Base-by-base conservation (phyloP, 2,113 vertebrate species). In the Crotalus helleri region DNA sequence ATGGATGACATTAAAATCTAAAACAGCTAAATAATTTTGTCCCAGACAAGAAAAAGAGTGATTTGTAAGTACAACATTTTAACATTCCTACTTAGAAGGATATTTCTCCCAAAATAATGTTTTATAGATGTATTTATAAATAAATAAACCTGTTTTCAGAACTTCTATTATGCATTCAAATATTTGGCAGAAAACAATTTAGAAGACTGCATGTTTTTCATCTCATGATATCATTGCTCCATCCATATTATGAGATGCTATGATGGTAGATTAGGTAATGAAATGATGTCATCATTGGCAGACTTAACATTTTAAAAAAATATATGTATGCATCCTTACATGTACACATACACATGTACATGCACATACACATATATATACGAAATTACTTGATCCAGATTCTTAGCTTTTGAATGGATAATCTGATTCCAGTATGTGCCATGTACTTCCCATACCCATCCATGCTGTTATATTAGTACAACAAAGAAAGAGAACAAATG, bases 41-140 rank as follows among this genome's bases (percentile, higher is more conserved):
- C 33, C 69, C 69, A 81, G n/a, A 33, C 5, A 19, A 39, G 33
- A 39, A 81, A 81, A 81, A 81, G 15, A 39, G 15, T 81, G 15
- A 33, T 69, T 33, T 33, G 29, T 33, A 69, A n/a, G n/a, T 15
- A 8, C 5, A 81, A 21, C 69, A 39, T 33, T 9, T 91, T 89
- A 29, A 15, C 29, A 44, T 86, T 17, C 33, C 33, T 23, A n/a
- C 1, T 95, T 94, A 93, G 94, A 85, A 19, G 33, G n/a, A 69
- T 51, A 85, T 11, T 53, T 51, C n/a, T 33, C 59, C 57, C 24
- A 33, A 74, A 69, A 69, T 1, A 69, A 15, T 69, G 61, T 69
- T 69, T 69, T 69, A 69, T n/a, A 69, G 13, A 69, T 69, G 11
- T 69, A 69, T 39, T 39, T 74, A 39, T 29, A 93, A 58, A 81